phyloP scores from a whole-genome alignment of 2,888 invertebrate species.

The Mimachlamys varia region DNA sequence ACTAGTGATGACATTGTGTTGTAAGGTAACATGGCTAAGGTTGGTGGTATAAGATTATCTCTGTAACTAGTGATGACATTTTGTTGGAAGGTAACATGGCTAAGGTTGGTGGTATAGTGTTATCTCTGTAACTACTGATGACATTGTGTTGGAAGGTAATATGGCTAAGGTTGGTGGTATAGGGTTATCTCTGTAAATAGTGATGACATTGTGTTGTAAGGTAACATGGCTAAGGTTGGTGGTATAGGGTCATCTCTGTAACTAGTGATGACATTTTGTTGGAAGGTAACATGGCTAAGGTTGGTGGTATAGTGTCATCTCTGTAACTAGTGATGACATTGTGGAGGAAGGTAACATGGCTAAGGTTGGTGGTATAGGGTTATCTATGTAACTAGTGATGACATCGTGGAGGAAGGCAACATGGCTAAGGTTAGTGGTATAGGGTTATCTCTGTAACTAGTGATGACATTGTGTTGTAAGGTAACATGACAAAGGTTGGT shows the following conservation, averaged over 20 bases:
- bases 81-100: constrained; percentile 73
- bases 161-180: constrained; percentile 73
- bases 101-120: constrained; percentile 70
- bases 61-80: constrained; percentile 57
- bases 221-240: constrained; percentile 75
- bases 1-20: constrained; percentile 69
- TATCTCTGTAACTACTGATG: constrained; percentile 32
- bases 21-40: constrained; percentile 76
- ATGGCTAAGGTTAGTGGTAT: constrained; percentile 73
- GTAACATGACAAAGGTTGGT: constrained; percentile 75
- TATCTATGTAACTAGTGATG: constrained; percentile 44
- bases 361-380: constrained; percentile 70
- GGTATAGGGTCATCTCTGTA: neutral
- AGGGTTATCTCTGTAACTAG: constrained; percentile 36
- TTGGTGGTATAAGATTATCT: constrained; percentile 49
- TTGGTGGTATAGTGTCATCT: constrained; percentile 50
- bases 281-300: constrained; percentile 76
- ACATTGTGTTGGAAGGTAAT: constrained; percentile 74
- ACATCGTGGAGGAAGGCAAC: constrained; percentile 74
- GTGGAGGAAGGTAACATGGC: constrained; percentile 74
- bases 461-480: constrained; percentile 72
- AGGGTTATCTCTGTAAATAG: constrained; percentile 35
- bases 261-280: constrained; percentile 69
- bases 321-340: constrained; percentile 57
- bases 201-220: constrained; percentile 72